These are phyloP conservation scores for Agapetus fuscipes DNA, from an alignment of 2,888 invertebrate species.

Conservation along the genomic window DNA sequence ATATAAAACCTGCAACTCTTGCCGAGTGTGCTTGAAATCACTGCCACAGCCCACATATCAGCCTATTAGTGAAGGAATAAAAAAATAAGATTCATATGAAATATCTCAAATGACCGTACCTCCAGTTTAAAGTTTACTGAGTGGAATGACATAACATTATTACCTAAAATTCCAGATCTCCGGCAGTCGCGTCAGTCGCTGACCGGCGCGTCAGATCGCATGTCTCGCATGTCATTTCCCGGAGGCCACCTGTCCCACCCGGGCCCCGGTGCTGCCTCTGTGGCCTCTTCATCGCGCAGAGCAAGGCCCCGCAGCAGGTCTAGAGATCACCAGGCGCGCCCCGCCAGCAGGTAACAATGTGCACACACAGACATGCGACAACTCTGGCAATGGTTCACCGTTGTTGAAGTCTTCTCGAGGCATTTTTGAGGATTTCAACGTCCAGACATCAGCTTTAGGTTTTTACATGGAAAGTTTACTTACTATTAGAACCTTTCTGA, in stretches of 20 bases:
- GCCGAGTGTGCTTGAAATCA: too few species aligned
- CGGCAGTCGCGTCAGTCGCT: constrained; percentile 80
- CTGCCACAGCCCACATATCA: too few species aligned
- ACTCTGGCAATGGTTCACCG: constrained; percentile 22
- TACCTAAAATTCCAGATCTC: constrained; percentile 51
- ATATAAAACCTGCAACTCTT: too few species aligned
- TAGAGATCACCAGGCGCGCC: constrained; percentile 53
- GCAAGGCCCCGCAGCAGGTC: constrained; percentile 71
- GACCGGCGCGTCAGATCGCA: constrained; percentile 71
- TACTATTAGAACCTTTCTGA: too few species aligned
- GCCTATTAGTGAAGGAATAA: too few species aligned
- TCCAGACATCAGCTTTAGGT: too few species aligned
- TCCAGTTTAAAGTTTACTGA: constrained; percentile 3
- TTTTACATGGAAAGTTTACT: too few species aligned
- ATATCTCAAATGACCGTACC: background rate
- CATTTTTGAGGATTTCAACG: too few species aligned
- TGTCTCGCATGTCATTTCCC: constrained; percentile 65
- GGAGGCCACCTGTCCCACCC: constrained; percentile 54
- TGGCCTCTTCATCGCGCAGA: constrained; percentile 53
- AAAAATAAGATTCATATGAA: background rate
- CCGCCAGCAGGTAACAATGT: constrained; percentile 74
- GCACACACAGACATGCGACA: too few species aligned
- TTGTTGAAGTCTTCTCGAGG: too few species aligned
- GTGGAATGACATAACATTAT: too few species aligned
- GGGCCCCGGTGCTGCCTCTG: constrained; percentile 38